Evolutionary conservation across 2,797 vertebrate species (phyloP), one percentile per base, ranked within the genome.

Genomic region (Coregonus ussuriensis): DNA sequence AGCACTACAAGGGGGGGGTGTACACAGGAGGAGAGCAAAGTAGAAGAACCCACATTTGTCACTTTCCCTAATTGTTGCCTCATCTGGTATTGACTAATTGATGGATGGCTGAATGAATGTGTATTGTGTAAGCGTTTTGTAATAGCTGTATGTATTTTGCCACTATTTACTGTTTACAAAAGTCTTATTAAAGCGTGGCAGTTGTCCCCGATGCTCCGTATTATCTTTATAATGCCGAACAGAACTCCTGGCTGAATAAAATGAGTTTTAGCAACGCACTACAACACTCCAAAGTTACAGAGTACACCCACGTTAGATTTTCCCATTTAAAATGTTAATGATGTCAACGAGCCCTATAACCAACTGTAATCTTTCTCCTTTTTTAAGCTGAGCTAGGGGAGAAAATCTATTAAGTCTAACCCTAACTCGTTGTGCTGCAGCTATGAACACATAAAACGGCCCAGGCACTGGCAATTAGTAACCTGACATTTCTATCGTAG

Each of bases 251-350:
- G 25, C 41, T 33, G 70, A 31, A 16, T 67, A 15, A 37, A 18
- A 25, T 33, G 68, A 41, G 35, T 71, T 71, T 71, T 51, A 71
- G n/a, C 29, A 21, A 16, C 9, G 35, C 37, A 69, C 53, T 1
- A 25, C 25, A 71, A 71, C 11, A 47, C 18, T 47, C 47, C 0
- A 16, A 37, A 71, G 14, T 16, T 29, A 33, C 31, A 16, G 4
- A 69, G 25, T 52, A 16, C 25, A 14, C 21, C 41, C 25, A 54
- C 1, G 77, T 82, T 89, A 87, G 82, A 83, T 85, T 90, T 88
- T 65, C 84, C 78, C 88, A 86, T 87, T 89, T 82, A 75, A 90
- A 91, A 92, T 92, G 89, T 91, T 89, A 89, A 78, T 85, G 78
- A 83, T 87, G 81, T 88, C 85, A 87, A 81, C 67, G 4, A 31